Percentiles rank a stretch among this genome's conserved stretches.
phyloP scores from a whole-genome alignment of 2,797 vertebrate genomes.

The Lophius americanus region DNA sequence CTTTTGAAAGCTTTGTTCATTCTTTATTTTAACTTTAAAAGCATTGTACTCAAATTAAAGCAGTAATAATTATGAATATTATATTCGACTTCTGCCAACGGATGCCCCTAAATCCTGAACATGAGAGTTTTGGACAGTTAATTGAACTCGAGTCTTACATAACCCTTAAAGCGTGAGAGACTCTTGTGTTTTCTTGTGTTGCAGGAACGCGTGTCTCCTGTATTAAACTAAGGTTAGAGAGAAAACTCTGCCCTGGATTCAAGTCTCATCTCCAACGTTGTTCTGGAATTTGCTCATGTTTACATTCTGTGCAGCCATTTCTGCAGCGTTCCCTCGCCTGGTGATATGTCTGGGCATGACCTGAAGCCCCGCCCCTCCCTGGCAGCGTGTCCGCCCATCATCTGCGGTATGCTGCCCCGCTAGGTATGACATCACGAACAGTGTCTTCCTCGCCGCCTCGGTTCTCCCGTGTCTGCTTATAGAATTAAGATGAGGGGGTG shows the following conservation, averaged over 20 bases:
- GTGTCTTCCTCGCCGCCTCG: conserved; percentile 52
- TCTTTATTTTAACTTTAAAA: too few relatives aligned
- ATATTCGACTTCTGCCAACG: too few relatives aligned
- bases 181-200: conserved; percentile 10
- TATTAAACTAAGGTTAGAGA: conserved; percentile 43
- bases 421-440: conserved; percentile 76
- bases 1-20: too few relatives aligned
- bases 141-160: too few relatives aligned
- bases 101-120: too few relatives aligned
- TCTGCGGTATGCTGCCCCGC: conserved; percentile 67
- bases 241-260: conserved; percentile 32
- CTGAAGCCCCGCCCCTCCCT: conserved; percentile 47
- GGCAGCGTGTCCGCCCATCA: conserved; percentile 52
- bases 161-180: too few relatives aligned
- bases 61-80: too few relatives aligned
- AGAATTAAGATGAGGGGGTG: conserved; percentile 80
- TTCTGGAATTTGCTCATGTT: conserved; percentile 65
- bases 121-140: too few relatives aligned
- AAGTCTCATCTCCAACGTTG: conserved; percentile 43
- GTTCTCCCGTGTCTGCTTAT: conserved; percentile 72
- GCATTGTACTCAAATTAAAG: too few relatives aligned
- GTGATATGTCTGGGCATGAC: conserved; percentile 79
- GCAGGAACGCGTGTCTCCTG: conserved; percentile 23
- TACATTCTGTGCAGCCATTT: conserved; percentile 46
- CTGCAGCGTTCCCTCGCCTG: conserved; percentile 45